Percentiles rank a stretch among this genome's conserved stretches.
These are phyloP conservation scores for Eciton burchellii DNA, from an alignment of 1,140 invertebrate species.

Conservation along the genomic window DNA sequence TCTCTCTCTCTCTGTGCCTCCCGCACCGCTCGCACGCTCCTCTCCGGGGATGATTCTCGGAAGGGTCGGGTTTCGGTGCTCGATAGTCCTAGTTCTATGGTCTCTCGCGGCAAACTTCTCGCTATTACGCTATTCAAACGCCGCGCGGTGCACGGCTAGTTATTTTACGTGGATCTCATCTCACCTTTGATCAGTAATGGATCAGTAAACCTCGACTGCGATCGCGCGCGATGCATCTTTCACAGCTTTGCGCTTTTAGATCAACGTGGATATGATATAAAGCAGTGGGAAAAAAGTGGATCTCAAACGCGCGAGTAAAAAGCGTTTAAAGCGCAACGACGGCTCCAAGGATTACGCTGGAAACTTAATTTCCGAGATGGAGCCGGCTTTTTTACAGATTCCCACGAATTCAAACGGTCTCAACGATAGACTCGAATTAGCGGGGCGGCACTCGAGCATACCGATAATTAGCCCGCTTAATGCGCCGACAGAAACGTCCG, in stretches of 20 bases:
- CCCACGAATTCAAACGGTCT: slow-evolving; percentile 44
- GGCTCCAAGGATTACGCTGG: slow-evolving; percentile 44
- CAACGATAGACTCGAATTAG: slow-evolving; percentile 49
- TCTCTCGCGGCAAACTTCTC: slow-evolving; percentile 40
- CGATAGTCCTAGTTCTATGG: slow-evolving; percentile 55
- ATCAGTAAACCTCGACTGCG: too few species aligned
- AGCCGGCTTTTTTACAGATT: slow-evolving; percentile 53
- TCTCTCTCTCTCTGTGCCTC: background rate
- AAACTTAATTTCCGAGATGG: slow-evolving; percentile 59
- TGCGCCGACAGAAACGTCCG: slow-evolving; percentile 55
- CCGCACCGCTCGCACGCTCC: slow-evolving; percentile 42
- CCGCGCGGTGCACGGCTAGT: too few species aligned
- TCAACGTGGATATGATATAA: too few species aligned
- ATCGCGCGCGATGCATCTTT: too few species aligned
- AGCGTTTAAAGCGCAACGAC: slow-evolving; percentile 57
- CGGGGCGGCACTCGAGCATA: slow-evolving; percentile 33
- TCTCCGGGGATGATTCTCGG: slow-evolving; percentile 60
- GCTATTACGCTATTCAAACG: too few species aligned
- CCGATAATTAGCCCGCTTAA: slow-evolving; percentile 59
- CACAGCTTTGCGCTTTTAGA: too few species aligned
- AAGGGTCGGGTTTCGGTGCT: slow-evolving; percentile 62
- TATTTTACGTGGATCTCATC: too few species aligned
- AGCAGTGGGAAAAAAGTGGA: too few species aligned
- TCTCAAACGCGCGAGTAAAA: slow-evolving; percentile 13
- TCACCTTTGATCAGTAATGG: too few species aligned